Conservation (phyloP, 1,140 invertebrate species). For the Gonioctena quinquepunctata region DNA sequence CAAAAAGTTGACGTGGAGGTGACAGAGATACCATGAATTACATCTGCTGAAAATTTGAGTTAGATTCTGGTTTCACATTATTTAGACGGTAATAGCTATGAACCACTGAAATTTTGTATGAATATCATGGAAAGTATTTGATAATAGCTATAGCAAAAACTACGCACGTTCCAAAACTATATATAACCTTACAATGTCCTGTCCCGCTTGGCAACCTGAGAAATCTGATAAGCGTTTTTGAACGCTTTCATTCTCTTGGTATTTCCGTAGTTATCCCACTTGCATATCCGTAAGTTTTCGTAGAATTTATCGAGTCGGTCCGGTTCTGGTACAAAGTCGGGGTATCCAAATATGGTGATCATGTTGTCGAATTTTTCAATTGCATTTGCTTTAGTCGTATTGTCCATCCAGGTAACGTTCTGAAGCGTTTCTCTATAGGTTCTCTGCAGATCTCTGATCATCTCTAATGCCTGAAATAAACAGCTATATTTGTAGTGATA, state of each 20-base stretch:
- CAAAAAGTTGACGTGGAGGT: too few relatives aligned
- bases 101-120: too few relatives aligned
- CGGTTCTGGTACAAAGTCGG: conserved; percentile 37
- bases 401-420: conserved; percentile 80
- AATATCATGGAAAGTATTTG: too few relatives aligned
- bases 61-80: too few relatives aligned
- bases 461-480: conserved; percentile 66
- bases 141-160: neutral
- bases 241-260: conserved; percentile 42
- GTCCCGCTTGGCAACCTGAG: conserved; percentile 32
- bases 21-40: too few relatives aligned
- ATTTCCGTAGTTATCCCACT: conserved; percentile 48
- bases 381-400: conserved; percentile 38
- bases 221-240: conserved; percentile 38
- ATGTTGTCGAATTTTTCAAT: conserved; percentile 42
- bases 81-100: too few relatives aligned
- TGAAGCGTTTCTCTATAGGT: conserved; percentile 73
- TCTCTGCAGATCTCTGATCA: conserved; percentile 73
- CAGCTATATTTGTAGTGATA: neutral
- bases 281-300: conserved; percentile 39
- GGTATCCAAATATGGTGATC: conserved; percentile 42
- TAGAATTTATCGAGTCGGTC: conserved; percentile 42
- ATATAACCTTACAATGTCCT: conserved; percentile 36
- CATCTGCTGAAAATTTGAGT: too few relatives aligned
- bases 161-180: neutral